phyloP scores from a whole-genome alignment of 2,888 invertebrate species.

The Clanis bilineata region DNA sequence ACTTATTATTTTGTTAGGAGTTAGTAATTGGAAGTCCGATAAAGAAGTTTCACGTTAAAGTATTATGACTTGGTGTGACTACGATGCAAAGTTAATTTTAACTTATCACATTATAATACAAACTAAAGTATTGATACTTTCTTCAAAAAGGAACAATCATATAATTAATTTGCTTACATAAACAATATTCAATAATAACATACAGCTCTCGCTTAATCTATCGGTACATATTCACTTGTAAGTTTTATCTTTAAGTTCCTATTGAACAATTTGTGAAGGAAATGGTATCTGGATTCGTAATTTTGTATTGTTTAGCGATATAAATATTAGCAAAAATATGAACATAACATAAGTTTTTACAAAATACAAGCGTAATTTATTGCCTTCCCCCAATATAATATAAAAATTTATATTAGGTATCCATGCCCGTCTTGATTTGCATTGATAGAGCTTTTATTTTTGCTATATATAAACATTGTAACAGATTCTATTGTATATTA shows the following conservation, averaged over 20 bases:
- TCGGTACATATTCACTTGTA: conserved; percentile 10
- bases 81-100: conserved; percentile 68
- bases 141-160: conserved; percentile 67
- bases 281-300: conserved; percentile 24
- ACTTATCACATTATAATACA: conserved; percentile 75
- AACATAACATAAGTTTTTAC: conserved; percentile 65
- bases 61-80: conserved; percentile 83
- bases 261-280: conserved; percentile 19
- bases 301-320: conserved; percentile 18
- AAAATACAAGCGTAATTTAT: conserved; percentile 86
- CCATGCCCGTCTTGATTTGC: conserved; percentile 6
- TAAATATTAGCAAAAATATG: conserved; percentile 24
- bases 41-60: conserved; percentile 73
- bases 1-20: conserved; percentile 56
- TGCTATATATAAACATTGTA: neutral
- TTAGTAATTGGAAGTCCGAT: conserved; percentile 51
- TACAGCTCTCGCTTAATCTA: conserved; percentile 50
- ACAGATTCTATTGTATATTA: neutral
- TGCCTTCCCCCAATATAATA: conserved; percentile 83
- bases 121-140: conserved; percentile 55
- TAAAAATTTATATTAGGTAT: conserved; percentile 7
- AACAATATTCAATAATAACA: conserved; percentile 42
- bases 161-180: conserved; percentile 41
- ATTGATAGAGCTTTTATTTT: conserved; percentile 9
- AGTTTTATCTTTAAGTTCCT: conserved; percentile 5